Conservation (phyloP, 1,140 invertebrate genomes). For the Drosophila trapezifrons region DNA sequence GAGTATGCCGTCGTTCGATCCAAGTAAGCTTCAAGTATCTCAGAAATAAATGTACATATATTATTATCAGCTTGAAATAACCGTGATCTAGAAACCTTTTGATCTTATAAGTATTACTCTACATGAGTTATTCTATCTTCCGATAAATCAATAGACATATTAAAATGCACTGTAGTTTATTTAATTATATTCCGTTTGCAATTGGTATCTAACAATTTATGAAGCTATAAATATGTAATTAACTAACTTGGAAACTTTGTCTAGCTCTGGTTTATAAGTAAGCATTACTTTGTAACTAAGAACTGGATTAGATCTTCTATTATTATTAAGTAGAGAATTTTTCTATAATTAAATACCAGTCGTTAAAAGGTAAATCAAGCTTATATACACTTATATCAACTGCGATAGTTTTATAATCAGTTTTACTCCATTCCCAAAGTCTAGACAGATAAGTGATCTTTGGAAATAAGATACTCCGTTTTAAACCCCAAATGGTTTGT, state of each 20-base stretch:
- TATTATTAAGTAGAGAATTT: too few species aligned
- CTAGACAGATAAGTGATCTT: neutral
- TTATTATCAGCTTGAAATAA: constrained; percentile 3
- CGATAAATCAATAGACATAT: neutral
- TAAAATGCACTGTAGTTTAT: neutral
- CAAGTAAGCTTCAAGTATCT: neutral
- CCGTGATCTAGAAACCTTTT: constrained; percentile 9
- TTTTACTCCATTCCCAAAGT: neutral
- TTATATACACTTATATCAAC: neutral
- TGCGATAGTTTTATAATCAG: neutral
- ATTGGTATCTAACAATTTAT: neutral
- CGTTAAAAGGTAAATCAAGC: neutral
- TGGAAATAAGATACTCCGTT: neutral
- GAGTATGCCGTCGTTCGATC: neutral
- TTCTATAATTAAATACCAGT: neutral
- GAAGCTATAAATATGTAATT: neutral
- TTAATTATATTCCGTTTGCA: neutral
- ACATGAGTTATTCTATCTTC: neutral
- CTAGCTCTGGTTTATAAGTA: neutral
- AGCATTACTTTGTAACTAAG: neutral
- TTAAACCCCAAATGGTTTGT: neutral
- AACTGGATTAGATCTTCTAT: too few species aligned
- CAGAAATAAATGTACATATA: too few species aligned
- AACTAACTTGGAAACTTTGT: neutral
- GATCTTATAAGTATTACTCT: neutral